Evolutionary conservation across 2,888 invertebrate species (phyloP), one percentile per base, ranked within the genome.

Genomic region (Microchrysa polita): DNA sequence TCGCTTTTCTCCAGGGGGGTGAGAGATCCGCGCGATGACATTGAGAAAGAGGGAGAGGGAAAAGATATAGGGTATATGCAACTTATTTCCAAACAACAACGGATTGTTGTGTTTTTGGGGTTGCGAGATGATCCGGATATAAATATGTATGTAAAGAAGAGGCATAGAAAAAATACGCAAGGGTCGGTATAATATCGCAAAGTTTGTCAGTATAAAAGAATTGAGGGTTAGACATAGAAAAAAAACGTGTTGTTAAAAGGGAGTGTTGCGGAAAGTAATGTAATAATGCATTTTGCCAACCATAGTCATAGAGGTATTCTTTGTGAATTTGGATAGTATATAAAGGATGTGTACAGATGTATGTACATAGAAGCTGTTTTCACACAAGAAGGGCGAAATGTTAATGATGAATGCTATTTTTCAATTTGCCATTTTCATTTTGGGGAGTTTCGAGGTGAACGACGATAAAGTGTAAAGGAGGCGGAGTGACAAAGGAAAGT

Each of bases 261-360:
- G 48, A n/a, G 48, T n/a, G 48, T 48, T 48, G 48, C 14, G 48
- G 48, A 16, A 20, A 5, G 10, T 2, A 5, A 55, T 4, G 55
- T 55, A 55, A 55, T 18, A 55, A 16, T 55, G 55, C 55, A 55
- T 20, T 55, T 55, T 55, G 10, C 22, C 55, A 55, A 55, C 55
- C 22, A 20, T 10, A n/a, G n/a, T 20, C 18, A 34, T 34, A 34
- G 4, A 2, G 27, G 7, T 34, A 34, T 34, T 34, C 2, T n/a
- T n/a, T n/a, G n/a, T n/a, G n/a, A n/a, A n/a, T n/a, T n/a, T n/a
- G n/a, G n/a, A n/a, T 34, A 5, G 27, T 34, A 34, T 34, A 34
- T 34, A 34, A 34, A 34, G 27, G 2, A 34, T 34, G n/a, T n/a
- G n/a, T n/a, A n/a, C n/a, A n/a, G n/a, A 34, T 34, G 27, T 34